These are phyloP conservation scores for Drosophila pegasa DNA, from an alignment of 2,888 invertebrate genomes.

Conservation along the genomic window DNA sequence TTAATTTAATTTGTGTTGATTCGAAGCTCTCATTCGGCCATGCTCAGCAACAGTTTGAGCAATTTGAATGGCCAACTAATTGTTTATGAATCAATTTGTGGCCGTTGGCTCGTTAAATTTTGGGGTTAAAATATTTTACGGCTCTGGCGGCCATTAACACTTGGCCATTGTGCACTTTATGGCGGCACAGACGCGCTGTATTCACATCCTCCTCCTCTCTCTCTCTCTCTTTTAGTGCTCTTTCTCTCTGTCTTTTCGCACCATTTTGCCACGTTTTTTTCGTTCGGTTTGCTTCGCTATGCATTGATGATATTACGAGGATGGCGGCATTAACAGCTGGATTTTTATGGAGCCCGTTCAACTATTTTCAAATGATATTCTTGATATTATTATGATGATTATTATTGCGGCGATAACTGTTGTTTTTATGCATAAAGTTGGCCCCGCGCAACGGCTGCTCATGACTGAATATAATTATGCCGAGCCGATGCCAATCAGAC, in stretches of 20 bases:
- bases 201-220: not conserved
- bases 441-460: constrained; percentile 31
- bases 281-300: constrained; percentile 9
- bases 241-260: not conserved
- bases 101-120: constrained; percentile 54
- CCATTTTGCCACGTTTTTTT: constrained; percentile 11
- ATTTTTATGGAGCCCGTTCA: constrained; percentile 63
- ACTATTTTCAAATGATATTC: constrained; percentile 72
- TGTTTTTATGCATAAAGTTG: constrained; percentile 71
- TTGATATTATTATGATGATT: constrained; percentile 61
- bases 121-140: constrained; percentile 63
- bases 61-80: constrained; percentile 54
- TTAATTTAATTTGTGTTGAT: constrained; percentile 2
- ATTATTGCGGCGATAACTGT: constrained; percentile 50
- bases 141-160: constrained; percentile 54
- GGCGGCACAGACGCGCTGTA: constrained; percentile 8
- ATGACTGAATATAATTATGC: constrained; percentile 48
- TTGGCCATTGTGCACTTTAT: constrained; percentile 63
- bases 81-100: constrained; percentile 68
- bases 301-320: constrained; percentile 54
- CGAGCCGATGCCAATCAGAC: constrained; percentile 33
- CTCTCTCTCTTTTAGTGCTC: not conserved
- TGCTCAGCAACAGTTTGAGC: constrained; percentile 34
- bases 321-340: constrained; percentile 66
- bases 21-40: not conserved